phyloP scores from a whole-genome alignment of 2,888 invertebrate genomes.

The Diplazon laetatorius region DNA sequence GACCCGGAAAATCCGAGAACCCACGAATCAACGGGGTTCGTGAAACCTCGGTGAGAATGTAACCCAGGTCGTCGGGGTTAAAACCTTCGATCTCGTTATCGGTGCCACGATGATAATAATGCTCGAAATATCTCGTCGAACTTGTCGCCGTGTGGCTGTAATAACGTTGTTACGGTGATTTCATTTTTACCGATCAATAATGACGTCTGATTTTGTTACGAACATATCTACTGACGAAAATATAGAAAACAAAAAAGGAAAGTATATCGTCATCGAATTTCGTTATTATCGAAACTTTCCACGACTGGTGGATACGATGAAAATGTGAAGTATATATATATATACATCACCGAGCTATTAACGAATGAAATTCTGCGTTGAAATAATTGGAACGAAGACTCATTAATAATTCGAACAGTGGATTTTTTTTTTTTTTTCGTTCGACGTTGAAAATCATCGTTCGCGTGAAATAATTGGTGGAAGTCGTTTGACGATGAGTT shows the following conservation, averaged over 20 bases:
- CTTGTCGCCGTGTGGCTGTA: too few relatives aligned
- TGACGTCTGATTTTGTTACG: constrained; percentile 3
- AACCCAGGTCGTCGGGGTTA: neutral
- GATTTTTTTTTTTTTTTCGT: neutral
- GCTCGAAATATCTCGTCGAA: neutral
- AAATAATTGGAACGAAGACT: constrained; percentile 14
- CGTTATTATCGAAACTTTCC: constrained; percentile 4
- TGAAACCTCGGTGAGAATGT: constrained; percentile 20
- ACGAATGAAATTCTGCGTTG: constrained; percentile 6
- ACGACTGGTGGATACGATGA: neutral
- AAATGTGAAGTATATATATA: constrained; percentile 21
- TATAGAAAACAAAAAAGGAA: too few relatives aligned
- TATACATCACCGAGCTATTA: neutral
- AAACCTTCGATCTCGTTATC: constrained; percentile 1
- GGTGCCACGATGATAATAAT: neutral
- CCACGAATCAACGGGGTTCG: constrained; percentile 16
- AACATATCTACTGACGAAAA: too few relatives aligned
- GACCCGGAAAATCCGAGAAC: neutral
- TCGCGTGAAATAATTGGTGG: neutral
- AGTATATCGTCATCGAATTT: constrained; percentile 11
- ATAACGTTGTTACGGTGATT: neutral
- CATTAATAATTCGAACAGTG: neutral
- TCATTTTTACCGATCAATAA: neutral
- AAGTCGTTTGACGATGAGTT: neutral
- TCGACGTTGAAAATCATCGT: neutral